Evolutionary conservation across 2,888 invertebrate species (phyloP).

Genomic region (Crocallis elinguaria): DNA sequence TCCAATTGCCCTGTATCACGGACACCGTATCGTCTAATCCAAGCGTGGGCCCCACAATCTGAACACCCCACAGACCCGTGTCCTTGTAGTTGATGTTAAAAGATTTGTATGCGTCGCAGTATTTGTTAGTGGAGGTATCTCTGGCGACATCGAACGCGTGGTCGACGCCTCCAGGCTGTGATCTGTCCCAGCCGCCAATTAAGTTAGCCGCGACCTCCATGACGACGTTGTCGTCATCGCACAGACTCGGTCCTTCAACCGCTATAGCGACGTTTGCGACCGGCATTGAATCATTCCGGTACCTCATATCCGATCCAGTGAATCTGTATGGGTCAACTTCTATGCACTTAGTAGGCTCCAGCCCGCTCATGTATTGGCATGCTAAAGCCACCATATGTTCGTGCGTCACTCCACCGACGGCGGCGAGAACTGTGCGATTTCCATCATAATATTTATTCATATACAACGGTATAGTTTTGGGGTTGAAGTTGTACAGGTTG

Average conservation of each 20-base stretch:
- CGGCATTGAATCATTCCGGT: conserved; percentile 95
- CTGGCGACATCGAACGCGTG: conserved; percentile 92
- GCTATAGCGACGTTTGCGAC: conserved; percentile 95
- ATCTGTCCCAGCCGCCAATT: conserved; percentile 95
- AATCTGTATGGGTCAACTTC: conserved; percentile 86
- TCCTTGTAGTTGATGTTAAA: conserved; percentile 99
- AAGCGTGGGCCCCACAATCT: conserved; percentile 90
- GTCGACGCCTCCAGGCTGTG: conserved; percentile 93
- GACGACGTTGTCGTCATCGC: conserved; percentile 94
- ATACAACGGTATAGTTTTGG: conserved; percentile 89
- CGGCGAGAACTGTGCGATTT: conserved; percentile 95
- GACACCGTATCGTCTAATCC: conserved; percentile 88
- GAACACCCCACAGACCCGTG: conserved; percentile 97
- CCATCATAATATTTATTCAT: conserved; percentile 94
- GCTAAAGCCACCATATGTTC: conserved; percentile 91
- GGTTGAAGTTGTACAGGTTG: conserved; percentile 86
- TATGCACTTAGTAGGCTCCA: conserved; percentile 84
- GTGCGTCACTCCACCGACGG: conserved; percentile 96
- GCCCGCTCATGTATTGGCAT: conserved; percentile 87
- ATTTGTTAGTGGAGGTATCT: conserved; percentile 85
- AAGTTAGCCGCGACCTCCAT: conserved; percentile 97
- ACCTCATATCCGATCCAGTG: conserved; percentile 94
- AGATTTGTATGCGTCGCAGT: conserved; percentile 95
- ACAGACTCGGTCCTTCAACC: conserved; percentile 96
- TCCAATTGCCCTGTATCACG: conserved; percentile 91